Base-by-base conservation (phyloP, 1,140 invertebrate genomes). In the Eurosta solidaginis region DNA sequence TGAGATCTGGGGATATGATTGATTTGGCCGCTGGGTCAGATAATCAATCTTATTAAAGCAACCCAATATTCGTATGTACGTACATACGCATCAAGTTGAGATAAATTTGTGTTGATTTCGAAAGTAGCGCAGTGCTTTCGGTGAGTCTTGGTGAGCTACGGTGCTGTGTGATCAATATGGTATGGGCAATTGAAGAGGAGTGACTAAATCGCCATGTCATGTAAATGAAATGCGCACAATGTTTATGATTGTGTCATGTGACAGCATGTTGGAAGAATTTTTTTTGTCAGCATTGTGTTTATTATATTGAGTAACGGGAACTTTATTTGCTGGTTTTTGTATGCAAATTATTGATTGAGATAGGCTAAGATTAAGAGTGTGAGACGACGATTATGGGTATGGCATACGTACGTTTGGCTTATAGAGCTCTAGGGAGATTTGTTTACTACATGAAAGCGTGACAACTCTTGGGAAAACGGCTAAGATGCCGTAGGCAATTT, bases 121-220 rank as follows among this genome's bases (percentile, higher is more conserved):
- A 68, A 68, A 68, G 59, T 68, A 36, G 59, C 59, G 33, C 27
- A 40, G n/a, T 14, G 54, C 7, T 12, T 36, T 33, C 29, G 3
- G 29, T 68, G n/a, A 7, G 17, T 14, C 22, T 12, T 42, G 29
- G 12, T 20, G n/a, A n/a, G n/a, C n/a, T n/a, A n/a, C n/a, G n/a
- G n/a, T n/a, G n/a, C n/a, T n/a, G n/a, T n/a, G n/a, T n/a, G n/a
- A n/a, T n/a, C n/a, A n/a, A n/a, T n/a, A n/a, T n/a, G n/a, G n/a
- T n/a, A n/a, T n/a, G n/a, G n/a, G n/a, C n/a, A 22, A 7, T 68
- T 68, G 59, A 68, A 36, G 59, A 68, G 59, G 59, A 17, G 36
- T 22, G n/a, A 68, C 59, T 42, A 68, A 68, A 68, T 68, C 33
- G 59, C 59, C 59, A 17, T 68, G 59, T 40, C 59, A 68, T 68